Evolutionary conservation across 2,797 vertebrate species (phyloP).

Genomic region (Threskiornis aethiopicus): DNA sequence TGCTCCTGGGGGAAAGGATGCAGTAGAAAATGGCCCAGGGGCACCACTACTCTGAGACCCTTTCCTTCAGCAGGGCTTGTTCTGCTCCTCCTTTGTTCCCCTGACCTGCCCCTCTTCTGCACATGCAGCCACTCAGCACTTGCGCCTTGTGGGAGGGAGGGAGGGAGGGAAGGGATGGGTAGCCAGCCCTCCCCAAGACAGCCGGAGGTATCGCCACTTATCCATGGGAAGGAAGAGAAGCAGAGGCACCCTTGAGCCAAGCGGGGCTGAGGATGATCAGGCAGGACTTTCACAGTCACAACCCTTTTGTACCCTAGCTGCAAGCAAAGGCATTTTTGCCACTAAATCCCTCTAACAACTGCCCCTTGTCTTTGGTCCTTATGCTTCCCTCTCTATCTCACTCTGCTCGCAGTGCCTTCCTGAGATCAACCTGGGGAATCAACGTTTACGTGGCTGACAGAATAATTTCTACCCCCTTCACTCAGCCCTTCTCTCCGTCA

Average conservation of each 20-base stretch:
- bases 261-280: not conserved
- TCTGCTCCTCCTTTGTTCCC: not conserved
- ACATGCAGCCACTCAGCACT: not conserved
- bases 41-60: not conserved
- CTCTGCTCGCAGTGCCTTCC: not conserved
- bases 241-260: not conserved
- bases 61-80: not conserved
- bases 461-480: not conserved
- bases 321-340: not conserved
- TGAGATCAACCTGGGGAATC: not conserved
- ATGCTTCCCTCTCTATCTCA: not conserved
- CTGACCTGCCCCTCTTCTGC: not conserved
- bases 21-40: not conserved
- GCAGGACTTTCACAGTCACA: not conserved
- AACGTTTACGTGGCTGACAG: not conserved
- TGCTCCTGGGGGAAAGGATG: not conserved
- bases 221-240: not conserved
- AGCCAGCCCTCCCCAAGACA: not conserved
- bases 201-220: not conserved
- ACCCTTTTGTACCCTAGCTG: not conserved
- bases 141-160: not conserved
- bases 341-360: not conserved
- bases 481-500: not conserved
- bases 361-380: not conserved
- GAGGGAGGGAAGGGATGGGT: not conserved